Evolutionary conservation across 2,797 vertebrate species (phyloP).

Genomic region (Danionella dracula): DNA sequence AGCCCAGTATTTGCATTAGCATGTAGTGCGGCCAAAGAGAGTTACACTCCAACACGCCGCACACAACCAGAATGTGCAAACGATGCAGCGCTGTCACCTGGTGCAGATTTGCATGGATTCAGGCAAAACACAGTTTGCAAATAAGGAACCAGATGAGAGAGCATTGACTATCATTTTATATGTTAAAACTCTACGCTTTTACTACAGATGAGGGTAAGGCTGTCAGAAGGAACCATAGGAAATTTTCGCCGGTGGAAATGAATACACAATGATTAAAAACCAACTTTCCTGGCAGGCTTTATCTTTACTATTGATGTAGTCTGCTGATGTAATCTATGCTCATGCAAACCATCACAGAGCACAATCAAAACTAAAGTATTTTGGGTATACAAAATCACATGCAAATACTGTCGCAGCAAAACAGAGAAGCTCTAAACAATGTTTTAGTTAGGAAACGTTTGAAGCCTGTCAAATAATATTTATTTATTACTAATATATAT

Average conservation of each 20-base stretch:
- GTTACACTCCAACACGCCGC: constrained; percentile 33
- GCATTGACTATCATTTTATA: constrained; percentile 21
- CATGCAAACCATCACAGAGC: constrained; percentile 29
- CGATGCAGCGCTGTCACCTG: constrained; percentile 50
- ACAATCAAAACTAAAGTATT: constrained; percentile 26
- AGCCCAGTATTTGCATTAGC: constrained; percentile 54
- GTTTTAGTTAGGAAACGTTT: neutral
- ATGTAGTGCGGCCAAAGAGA: constrained; percentile 25
- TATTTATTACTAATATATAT: too few species aligned
- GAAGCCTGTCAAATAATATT: constrained; percentile 15
- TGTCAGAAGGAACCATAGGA: constrained; percentile 15
- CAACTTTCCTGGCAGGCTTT: neutral
- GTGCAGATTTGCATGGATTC: constrained; percentile 61
- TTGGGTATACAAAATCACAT: constrained; percentile 39
- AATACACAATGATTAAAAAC: neutral
- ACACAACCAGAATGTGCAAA: constrained; percentile 50
- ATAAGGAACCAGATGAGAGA: constrained; percentile 31
- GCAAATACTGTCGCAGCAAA: constrained; percentile 13
- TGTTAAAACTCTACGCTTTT: neutral
- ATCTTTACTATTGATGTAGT: constrained; percentile 3
- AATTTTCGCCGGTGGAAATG: constrained; percentile 2
- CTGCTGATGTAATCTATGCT: constrained; percentile 9
- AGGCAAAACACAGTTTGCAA: constrained; percentile 48
- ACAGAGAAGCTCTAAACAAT: neutral
- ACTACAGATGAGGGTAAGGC: neutral